Percentiles rank a stretch among this genome's conserved stretches.
These are phyloP conservation scores for Lepetodrilus schrolli DNA, from an alignment of 2,888 invertebrate genomes.

Conservation along the genomic window DNA sequence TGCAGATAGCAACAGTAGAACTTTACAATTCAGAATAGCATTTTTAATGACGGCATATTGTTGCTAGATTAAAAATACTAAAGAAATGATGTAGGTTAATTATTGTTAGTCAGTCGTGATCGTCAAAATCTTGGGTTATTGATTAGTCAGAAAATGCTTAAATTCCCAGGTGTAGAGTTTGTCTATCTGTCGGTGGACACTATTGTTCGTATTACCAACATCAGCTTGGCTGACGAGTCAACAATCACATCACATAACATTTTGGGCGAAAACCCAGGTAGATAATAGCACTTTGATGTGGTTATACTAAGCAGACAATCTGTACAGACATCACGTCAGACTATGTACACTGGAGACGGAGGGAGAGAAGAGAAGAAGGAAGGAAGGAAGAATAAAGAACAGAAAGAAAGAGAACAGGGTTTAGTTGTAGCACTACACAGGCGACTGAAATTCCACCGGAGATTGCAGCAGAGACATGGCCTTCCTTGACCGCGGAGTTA, in stretches of 20 bases:
- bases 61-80: no score
- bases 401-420: not conserved
- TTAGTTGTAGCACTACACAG: slow-evolving; percentile 12
- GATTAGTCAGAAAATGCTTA: no score
- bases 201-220: no score
- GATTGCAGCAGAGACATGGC: slow-evolving; percentile 50
- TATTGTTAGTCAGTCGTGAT: no score
- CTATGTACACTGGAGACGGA: not conserved
- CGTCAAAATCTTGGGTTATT: no score
- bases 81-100: no score
- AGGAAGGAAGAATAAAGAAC: not conserved
- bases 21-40: no score
- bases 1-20: no score
- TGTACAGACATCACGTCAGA: no score
- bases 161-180: not conserved
- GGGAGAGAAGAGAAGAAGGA: not conserved
- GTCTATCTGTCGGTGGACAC: no score
- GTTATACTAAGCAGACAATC: not conserved
- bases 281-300: slow-evolving; percentile 17
- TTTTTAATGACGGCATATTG: no score
- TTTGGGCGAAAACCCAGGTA: not conserved
- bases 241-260: slow-evolving; percentile 21
- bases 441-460: slow-evolving; percentile 31
- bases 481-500: slow-evolving; percentile 53
- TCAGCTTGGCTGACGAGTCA: slow-evolving; percentile 16